Conservation (phyloP, 2,113 vertebrate species). For the Saguinus midas region DNA sequence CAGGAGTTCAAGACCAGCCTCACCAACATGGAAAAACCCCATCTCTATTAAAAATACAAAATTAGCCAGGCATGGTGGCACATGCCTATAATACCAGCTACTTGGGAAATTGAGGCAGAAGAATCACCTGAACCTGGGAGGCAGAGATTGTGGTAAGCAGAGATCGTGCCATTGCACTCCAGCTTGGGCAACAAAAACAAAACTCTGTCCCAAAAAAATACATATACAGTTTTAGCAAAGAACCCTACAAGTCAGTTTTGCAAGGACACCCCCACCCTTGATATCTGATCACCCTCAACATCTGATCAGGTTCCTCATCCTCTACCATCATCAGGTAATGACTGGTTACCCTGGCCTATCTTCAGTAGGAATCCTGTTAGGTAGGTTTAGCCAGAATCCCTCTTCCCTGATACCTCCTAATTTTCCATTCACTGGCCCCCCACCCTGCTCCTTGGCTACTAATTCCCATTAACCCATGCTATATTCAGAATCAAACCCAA, state of each 20-base stretch:
- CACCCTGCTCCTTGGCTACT: not conserved
- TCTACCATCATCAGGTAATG: not conserved
- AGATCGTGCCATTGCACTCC: too few species aligned
- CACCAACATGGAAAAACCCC: too few species aligned
- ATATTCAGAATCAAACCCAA: not conserved
- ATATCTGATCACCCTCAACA: not conserved
- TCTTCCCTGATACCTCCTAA: not conserved
- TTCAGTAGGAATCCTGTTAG: not conserved
- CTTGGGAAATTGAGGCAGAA: too few species aligned
- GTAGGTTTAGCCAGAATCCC: not conserved
- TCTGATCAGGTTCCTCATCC: not conserved
- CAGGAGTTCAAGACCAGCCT: too few species aligned
- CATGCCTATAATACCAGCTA: too few species aligned
- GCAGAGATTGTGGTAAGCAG: too few species aligned
- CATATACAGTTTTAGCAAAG: not conserved
- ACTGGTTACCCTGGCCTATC: not conserved
- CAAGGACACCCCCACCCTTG: not conserved
- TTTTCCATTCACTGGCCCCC: not conserved
- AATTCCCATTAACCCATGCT: not conserved
- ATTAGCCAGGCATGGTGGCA: too few species aligned
- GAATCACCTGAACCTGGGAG: too few species aligned
- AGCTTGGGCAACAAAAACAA: too few species aligned
- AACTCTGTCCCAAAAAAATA: too few species aligned
- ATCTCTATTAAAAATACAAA: too few species aligned
- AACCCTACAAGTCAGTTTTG: not conserved